phyloP scores from a whole-genome alignment of 2,888 invertebrate genomes.

The Phyto melanocephala region DNA sequence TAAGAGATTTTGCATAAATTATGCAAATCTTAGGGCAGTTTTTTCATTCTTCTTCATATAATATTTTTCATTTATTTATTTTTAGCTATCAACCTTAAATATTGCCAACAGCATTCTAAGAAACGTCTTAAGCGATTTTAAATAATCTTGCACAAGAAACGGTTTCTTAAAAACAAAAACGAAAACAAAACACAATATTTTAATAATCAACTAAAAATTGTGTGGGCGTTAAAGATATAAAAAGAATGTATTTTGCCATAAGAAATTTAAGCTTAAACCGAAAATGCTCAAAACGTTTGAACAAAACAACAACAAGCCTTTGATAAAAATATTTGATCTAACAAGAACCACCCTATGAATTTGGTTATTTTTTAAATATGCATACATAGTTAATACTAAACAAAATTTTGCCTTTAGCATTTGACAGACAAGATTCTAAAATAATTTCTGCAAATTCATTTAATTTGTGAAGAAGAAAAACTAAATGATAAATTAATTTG shows the following conservation, averaged over 20 bases:
- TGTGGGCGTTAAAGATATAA: constrained; percentile 60
- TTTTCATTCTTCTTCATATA: constrained; percentile 4
- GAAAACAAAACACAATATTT: constrained; percentile 8
- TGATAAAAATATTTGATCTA: no score
- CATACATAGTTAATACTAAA: neutral
- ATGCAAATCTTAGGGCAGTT: constrained; percentile 39
- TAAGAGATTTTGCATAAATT: constrained; percentile 13
- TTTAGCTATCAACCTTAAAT: neutral
- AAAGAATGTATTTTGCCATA: constrained; percentile 43
- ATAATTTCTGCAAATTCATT: neutral
- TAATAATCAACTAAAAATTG: constrained; percentile 42
- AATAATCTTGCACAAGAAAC: neutral
- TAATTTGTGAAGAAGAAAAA: neutral
- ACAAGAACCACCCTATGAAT: neutral
- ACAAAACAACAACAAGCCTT: neutral
- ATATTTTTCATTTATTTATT: no score
- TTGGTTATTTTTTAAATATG: neutral
- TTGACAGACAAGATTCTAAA: constrained; percentile 7
- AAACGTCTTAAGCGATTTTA: neutral
- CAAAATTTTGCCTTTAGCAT: neutral
- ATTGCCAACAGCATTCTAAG: constrained; percentile 42
- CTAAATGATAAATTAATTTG: neutral
- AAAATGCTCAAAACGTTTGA: neutral
- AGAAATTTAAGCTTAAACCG: constrained; percentile 3
- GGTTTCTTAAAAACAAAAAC: neutral